Conservation (phyloP, 2,797 vertebrate genomes). For the Gymnoscopelus braueri region DNA sequence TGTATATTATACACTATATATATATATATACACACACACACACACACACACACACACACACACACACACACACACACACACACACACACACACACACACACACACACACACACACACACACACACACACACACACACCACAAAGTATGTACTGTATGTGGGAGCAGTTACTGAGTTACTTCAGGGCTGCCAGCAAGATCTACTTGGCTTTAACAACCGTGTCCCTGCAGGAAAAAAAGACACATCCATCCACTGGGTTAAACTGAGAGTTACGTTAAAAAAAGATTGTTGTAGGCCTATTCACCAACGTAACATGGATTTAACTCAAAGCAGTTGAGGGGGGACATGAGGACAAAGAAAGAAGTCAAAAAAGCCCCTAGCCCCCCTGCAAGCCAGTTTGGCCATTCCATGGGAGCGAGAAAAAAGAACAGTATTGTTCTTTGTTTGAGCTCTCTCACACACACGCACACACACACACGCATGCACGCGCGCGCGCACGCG, state of each 20-base stretch:
- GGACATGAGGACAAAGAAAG: slow-evolving; percentile 49
- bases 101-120: slow-evolving; percentile 3
- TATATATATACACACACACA: slow-evolving; percentile 9
- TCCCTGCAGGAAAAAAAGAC: slow-evolving; percentile 16
- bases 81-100: slow-evolving; percentile 10
- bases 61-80: slow-evolving; percentile 7
- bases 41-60: slow-evolving; percentile 1
- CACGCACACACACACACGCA: slow-evolving; percentile 4
- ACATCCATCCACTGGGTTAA: slow-evolving; percentile 40
- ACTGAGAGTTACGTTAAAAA: slow-evolving; percentile 46
- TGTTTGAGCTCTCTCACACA: slow-evolving; percentile 50
- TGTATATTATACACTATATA: no score
- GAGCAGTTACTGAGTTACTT: background rate
- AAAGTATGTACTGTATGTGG: slow-evolving; percentile 6
- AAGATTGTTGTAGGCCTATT: slow-evolving; percentile 37
- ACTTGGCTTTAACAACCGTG: background rate
- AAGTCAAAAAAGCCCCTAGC: slow-evolving; percentile 28
- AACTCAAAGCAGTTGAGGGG: slow-evolving; percentile 31
- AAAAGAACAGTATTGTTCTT: slow-evolving; percentile 65
- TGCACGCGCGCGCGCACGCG: background rate
- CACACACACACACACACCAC: background rate
- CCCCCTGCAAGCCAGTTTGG: slow-evolving; percentile 19
- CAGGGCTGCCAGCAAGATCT: slow-evolving; percentile 11
- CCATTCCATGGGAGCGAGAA: slow-evolving; percentile 26
- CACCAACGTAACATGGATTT: slow-evolving; percentile 36